Base-by-base conservation (phyloP, 2,113 vertebrate species). In the Ochotona curzoniae region DNA sequence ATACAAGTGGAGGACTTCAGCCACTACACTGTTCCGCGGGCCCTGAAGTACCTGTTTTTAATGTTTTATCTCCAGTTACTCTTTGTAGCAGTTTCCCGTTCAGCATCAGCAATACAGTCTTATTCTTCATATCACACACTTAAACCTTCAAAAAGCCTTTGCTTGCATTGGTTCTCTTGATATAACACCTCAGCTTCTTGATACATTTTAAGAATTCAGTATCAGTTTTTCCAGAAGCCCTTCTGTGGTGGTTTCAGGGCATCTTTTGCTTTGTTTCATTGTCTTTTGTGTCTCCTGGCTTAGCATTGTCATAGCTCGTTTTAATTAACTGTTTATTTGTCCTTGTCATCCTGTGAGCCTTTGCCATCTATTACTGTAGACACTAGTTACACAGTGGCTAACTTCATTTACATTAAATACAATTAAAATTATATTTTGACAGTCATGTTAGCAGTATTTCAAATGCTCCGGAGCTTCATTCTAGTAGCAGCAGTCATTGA, bases 221-320 rank as follows among this genome's bases (percentile, higher is more conserved):
- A 57, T 89, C 13, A 26, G 0, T 80, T 60, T 67, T 91, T 86
- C 26, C 30, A 83, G 70, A 94, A 74, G 17, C 38, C 35, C 38
- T 76, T 51, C 13, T 81, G 1, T 38, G 21, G n/a, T 78, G 11
- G 49, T 57, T 23, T 87, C 30, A 63, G 9, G 63, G 15, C 17
- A 70, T 38, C 17, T 90, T 94, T 74, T 1, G n/a, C 17, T 93
- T 95, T 47, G 57, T 93, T 67, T 94, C 26, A n/a, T 18, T 35
- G n/a, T 35, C 26, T 86, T 70, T 71, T 89, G 3, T 21, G 23
- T 91, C 21, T 95, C 90, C 18, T 78, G 32, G 28, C 87, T 94
- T 35, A 70, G 38, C 82, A 25, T 90, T 81, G 61, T 73, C 12
- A 1, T 82, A 73, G 26, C 49, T 87, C 8, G 9, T 57, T 88